phyloP scores from a whole-genome alignment of 1,140 invertebrate species.

The Brachionus asplanchnoidis region DNA sequence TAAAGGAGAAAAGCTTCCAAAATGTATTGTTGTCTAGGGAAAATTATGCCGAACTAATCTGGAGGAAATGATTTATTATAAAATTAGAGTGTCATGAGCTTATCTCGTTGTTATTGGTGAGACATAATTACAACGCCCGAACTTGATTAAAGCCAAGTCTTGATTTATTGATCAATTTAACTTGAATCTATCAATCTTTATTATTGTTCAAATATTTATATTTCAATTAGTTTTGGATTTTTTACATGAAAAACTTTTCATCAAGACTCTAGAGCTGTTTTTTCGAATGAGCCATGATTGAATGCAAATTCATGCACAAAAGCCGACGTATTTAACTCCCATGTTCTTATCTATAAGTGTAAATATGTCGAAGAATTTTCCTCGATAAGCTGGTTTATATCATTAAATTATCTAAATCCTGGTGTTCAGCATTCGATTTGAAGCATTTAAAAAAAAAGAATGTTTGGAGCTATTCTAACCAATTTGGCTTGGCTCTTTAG shows the following conservation, averaged over 20 bases:
- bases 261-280: neutral
- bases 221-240: neutral
- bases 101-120: neutral
- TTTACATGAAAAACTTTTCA: neutral
- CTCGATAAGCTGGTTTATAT: neutral
- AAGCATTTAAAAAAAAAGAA: neutral
- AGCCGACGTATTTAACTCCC: neutral
- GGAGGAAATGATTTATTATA: neutral
- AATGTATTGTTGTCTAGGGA: neutral
- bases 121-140: neutral
- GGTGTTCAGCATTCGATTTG: neutral
- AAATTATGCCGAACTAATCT: neutral
- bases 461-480: neutral
- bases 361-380: neutral
- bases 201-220: conserved; percentile 2
- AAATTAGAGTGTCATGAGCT: neutral
- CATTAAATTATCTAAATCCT: neutral
- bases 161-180: conserved; percentile 7
- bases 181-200: neutral
- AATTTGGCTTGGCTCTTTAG: too few species aligned
- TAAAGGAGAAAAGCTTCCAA: neutral
- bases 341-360: neutral
- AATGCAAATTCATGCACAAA: neutral
- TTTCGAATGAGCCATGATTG: neutral
- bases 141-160: neutral